Evolutionary conservation across 30 jellyfish, hydroid and myxozoan genomes (phyloP), one percentile per base, ranked within the genome.

Genomic region (Cassiopea andromeda): DNA sequence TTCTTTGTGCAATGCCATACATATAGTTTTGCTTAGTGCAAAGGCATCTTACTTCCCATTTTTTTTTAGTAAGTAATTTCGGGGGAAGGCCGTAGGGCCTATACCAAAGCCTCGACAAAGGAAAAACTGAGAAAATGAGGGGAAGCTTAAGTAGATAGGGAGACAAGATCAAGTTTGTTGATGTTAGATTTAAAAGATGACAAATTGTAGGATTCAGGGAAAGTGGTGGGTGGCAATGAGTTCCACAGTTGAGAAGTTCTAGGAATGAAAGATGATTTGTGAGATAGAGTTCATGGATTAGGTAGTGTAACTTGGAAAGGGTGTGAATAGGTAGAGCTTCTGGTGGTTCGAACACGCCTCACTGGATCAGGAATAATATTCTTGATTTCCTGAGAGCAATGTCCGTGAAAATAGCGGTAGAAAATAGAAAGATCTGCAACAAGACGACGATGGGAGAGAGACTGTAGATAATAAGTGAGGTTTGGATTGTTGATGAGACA

Each of bases 301-400:
- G 58, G 9, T 44, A 2, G 75, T 66, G 75, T 5, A 14, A 66
- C 45, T 66, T 14, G 75, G 75, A 16, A 7, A 66, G 75, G 19
- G 75, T 66, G 75, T 66, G 45, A 66, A 6, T 14, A 2, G 19
- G 45, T 66, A 6, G 75, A 66, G 75, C 75, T 66, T 16, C 75
- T 66, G 3, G 14, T 66, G 75, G 75, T 6, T 66, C 75, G 43
- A 19, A 66, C 45, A 66, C 19, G 75, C 75, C 19, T 66, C 82
- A 73, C 12, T 54, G 82, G 82, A 73, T 46, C 82, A 44, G 82
- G 82, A 46, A 73, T 17, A 44, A 73, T 44, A 46, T 27, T 44
- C 59, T 44, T 73, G 9, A 73, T 68, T 43, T 68, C 82, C 82
- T 10, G 82, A 5, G 82, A 73, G 82, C 82, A 73, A 73, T 73